Evolutionary conservation across 2,113 vertebrate species (phyloP).

Genomic region (Chlamydotis undulata): DNA sequence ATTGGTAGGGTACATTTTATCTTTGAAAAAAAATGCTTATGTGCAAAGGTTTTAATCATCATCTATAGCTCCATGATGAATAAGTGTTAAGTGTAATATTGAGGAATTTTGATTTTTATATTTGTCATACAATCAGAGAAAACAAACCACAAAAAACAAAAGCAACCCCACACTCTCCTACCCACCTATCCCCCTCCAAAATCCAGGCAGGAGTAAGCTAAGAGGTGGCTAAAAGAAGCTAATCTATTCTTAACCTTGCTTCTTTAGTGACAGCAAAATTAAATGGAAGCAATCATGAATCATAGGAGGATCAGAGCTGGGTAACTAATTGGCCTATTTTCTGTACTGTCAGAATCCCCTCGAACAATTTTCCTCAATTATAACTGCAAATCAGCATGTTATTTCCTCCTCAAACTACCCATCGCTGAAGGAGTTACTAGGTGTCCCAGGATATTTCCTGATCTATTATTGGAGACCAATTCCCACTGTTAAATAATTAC

Average conservation of each 20-base stretch:
- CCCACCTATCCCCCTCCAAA: not conserved
- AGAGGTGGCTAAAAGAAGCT: conserved; percentile 67
- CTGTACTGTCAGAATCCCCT: conserved; percentile 79
- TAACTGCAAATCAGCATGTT: conserved; percentile 77
- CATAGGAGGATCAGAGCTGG: conserved; percentile 71
- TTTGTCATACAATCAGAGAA: not conserved
- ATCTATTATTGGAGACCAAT: conserved; percentile 58
- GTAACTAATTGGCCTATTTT: conserved; percentile 85
- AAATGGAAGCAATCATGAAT: conserved; percentile 79
- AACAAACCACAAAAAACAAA: not conserved
- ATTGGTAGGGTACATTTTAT: not conserved
- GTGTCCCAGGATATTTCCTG: conserved; percentile 67
- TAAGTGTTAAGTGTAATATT: conserved; percentile 24
- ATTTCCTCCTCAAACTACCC: conserved; percentile 73
- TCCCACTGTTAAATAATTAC: conserved; percentile 69
- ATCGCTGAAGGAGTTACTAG: conserved; percentile 64
- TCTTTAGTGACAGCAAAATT: conserved; percentile 77
- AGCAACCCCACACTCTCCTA: not conserved
- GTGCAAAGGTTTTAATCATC: conserved; percentile 43
- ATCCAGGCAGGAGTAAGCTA: conserved; percentile 13
- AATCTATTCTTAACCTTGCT: conserved; percentile 78
- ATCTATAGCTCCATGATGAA: conserved; percentile 1
- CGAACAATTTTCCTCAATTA: conserved; percentile 83
- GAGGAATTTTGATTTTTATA: conserved; percentile 36
- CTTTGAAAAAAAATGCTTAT: not conserved